Conservation (phyloP, 2,797 vertebrate species). For the Acipenser ruthenus region DNA sequence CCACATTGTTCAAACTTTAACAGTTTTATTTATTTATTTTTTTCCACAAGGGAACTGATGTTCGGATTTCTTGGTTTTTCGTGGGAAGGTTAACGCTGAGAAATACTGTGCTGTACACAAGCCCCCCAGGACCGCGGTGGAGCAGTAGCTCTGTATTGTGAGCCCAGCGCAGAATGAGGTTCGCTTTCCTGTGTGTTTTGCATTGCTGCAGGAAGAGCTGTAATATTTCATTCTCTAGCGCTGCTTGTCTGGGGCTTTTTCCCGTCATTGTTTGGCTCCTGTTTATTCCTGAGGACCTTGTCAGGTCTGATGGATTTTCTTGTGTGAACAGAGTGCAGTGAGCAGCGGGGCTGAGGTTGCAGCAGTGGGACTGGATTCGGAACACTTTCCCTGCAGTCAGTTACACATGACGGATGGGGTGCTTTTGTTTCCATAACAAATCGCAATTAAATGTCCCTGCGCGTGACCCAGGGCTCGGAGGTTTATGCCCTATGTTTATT, state of each 20-base stretch:
- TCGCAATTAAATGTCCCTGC: no score
- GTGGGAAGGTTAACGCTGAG: neutral
- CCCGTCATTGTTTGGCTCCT: constrained; percentile 60
- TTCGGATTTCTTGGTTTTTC: neutral
- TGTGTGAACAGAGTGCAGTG: constrained; percentile 20
- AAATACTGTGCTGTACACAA: no score
- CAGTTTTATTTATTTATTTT: no score
- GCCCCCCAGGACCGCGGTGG: no score
- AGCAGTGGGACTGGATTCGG: neutral
- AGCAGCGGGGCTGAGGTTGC: neutral
- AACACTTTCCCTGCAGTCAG: neutral
- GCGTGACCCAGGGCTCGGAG: no score
- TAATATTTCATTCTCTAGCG: constrained; percentile 8
- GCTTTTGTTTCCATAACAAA: no score
- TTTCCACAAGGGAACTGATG: no score
- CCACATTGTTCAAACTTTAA: no score
- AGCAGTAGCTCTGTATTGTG: no score
- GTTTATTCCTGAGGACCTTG: constrained; percentile 45
- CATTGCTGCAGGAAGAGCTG: constrained; percentile 12
- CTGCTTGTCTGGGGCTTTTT: constrained; percentile 32
- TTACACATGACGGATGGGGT: no score
- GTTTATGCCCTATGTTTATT: no score
- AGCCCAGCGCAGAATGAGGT: no score
- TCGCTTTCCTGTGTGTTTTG: neutral
- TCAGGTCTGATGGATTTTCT: constrained; percentile 40